Base-by-base conservation (phyloP, 2,113 vertebrate genomes). In the Dicentrarchus labrax region DNA sequence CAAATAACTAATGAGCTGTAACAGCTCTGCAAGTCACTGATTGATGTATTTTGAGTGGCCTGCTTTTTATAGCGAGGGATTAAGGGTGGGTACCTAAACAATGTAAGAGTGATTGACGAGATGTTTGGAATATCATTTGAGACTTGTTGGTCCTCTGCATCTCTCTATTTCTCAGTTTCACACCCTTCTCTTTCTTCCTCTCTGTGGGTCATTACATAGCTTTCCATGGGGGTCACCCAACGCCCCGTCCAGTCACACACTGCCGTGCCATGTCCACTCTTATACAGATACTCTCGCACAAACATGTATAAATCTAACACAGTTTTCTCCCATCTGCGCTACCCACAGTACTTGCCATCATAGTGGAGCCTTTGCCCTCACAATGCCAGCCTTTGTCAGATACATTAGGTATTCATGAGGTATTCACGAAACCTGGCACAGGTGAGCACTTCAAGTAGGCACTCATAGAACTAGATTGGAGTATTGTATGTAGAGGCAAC, bases 31-130 rank as follows among this genome's bases (percentile, higher is more conserved):
- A 71, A 75, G 68, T 76, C n/a, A 16, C 19, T 74, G 80, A 87
- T 77, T 83, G 67, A 83, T 83, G 60, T 61, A 57, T 57, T 85
- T 47, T 62, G 76, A 78, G 66, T 76, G 61, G 56, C 73, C 43
- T 72, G 67, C 51, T 50, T 76, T 80, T 60, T 15, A 73, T 38
- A 60, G 60, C 9, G 30, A 56, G 43, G 61, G 67, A 64, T 65
- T 30, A 64, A 68, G 79, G 82, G 84, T 65, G 75, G 76, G 56
- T 61, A 77, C 74, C 72, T 66, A 81, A 91, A 91, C 84, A 86
- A 76, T 82, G 56, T 68, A 47, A 70, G 68, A 38, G 78, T 90
- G 81, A 84, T 80, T 82, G 78, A 86, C 53, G 71, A 86, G 78
- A 87, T 82, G 66, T 70, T 76, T 78, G 65, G 56, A 90, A 71